Conservation (phyloP, 1,140 invertebrate genomes). For the Nautilus pompilius region DNA sequence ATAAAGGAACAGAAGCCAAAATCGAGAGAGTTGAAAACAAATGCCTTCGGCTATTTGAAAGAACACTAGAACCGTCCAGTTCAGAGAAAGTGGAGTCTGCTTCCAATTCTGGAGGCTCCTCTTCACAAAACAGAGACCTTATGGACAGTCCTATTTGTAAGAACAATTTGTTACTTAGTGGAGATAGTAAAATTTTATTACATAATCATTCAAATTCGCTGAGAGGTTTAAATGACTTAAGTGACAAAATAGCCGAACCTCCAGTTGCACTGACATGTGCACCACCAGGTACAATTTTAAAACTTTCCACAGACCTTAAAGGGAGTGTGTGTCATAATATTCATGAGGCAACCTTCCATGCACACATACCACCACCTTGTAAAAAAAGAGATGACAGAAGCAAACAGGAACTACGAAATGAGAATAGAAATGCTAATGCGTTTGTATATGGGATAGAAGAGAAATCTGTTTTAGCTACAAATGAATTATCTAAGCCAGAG, state of each 20-base stretch:
- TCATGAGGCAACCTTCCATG: too few species aligned
- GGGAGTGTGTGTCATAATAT: too few species aligned
- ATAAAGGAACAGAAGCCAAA: slow-evolving; percentile 23
- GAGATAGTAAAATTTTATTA: background rate
- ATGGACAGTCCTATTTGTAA: background rate
- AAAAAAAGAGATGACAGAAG: too few species aligned
- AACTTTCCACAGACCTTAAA: too few species aligned
- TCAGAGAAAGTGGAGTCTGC: background rate
- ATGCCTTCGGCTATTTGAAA: slow-evolving; percentile 12
- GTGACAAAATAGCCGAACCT: background rate
- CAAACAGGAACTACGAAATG: too few species aligned
- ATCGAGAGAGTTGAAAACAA: slow-evolving; percentile 39
- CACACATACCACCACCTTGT: too few species aligned
- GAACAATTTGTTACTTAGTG: background rate
- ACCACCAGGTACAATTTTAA: too few species aligned
- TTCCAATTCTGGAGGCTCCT: background rate
- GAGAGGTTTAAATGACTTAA: background rate
- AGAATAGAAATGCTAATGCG: too few species aligned
- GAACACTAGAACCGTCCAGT: background rate
- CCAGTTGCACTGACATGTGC: background rate
- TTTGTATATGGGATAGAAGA: too few species aligned
- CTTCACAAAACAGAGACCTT: background rate
- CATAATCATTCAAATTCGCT: slow-evolving; percentile 1
- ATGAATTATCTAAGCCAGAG: too few species aligned
- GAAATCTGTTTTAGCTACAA: too few species aligned